Base-by-base conservation (phyloP, 2,888 invertebrate species). In the Dasypogon diadema region DNA sequence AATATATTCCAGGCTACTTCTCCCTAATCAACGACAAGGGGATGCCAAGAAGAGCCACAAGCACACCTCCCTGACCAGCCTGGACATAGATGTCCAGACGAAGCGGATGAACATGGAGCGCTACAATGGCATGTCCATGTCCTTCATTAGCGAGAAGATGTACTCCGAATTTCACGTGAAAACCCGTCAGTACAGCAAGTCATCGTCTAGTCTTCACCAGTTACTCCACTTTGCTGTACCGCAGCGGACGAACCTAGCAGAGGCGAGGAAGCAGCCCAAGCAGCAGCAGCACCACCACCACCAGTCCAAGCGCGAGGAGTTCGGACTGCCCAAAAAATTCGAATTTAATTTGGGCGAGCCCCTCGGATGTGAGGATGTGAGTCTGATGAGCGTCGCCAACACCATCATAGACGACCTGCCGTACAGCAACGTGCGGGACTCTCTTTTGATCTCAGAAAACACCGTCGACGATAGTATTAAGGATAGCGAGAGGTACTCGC, bases 111-210 rank as follows among this genome's bases (percentile, higher is more conserved):
- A 91, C 77, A 91, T 92, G 83, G 91, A 92, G 81, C 87, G 92
- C 58, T 92, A 92, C 79, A 91, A 91, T 82, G 92, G 92, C 79
- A 91, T 92, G 91, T 89, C 91, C 2, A 89, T 90, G 80, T 91
- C 91, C 0, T 91, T 88, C 79, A 92, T 92, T 48, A 92, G 91
- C 12, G 91, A 91, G 80, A 90, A 91, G 80, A 85, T 92, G 26
- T 92, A 91, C 83, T 90, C 90, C 2, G 91, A 92, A 83, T 92
- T 92, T 81, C 91, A 92, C 80, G 91, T 91, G 0, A 92, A 92
- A 84, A 91, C 92, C 4, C 91, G 91, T 81, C 87, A 89, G 79
- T 86, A 90, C 2, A 90, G 90, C 81, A 90, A 90, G 82, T 90
- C 90, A 2, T 90, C 90, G 0, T 90, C 90, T 1, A 90, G 90